A percentile compares a stretch with the other conserved stretches of the same genome.
These are phyloP conservation scores for Pseudanteris insignis DNA, from an alignment of 2,888 invertebrate species.

Conservation along the genomic window DNA sequence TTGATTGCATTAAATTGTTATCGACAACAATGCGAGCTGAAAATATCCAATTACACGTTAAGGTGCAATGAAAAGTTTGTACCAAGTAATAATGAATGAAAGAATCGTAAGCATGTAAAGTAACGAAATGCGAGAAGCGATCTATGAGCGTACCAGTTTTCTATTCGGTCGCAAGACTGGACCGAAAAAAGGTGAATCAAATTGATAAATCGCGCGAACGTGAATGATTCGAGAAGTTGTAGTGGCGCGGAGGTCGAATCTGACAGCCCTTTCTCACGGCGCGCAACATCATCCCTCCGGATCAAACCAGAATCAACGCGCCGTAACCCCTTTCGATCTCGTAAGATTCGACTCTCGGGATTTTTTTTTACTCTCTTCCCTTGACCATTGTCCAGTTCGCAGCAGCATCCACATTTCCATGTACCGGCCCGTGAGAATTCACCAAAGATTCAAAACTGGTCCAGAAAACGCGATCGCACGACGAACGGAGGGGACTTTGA, in stretches of 20 bases:
- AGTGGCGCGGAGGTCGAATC: constrained; percentile 56
- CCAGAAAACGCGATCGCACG: constrained; percentile 59
- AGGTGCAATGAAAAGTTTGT: no score
- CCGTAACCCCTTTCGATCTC: constrained; percentile 62
- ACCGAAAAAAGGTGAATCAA: not conserved
- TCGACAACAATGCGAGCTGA: no score
- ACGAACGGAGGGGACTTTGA: constrained; percentile 42
- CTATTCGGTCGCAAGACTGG: no score
- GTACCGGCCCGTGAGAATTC: constrained; percentile 54
- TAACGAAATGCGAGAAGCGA: no score
- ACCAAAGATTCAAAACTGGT: constrained; percentile 60
- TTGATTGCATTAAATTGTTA: no score
- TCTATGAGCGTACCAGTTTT: no score
- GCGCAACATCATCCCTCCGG: constrained; percentile 53
- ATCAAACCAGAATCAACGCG: constrained; percentile 65
- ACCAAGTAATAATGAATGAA: no score
- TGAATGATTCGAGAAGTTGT: constrained; percentile 7
- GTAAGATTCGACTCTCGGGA: constrained; percentile 55
- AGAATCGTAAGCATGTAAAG: no score
- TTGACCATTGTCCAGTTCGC: constrained; percentile 63
- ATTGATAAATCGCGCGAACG: constrained; percentile 11
- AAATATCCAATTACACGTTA: no score
- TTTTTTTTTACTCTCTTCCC: constrained; percentile 48
- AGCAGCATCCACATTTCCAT: constrained; percentile 55
- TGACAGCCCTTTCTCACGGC: constrained; percentile 62